Evolutionary conservation across 30 jellyfish, hydroid and myxozoan species (phyloP).

Genomic region (Turritopsis rubra): DNA sequence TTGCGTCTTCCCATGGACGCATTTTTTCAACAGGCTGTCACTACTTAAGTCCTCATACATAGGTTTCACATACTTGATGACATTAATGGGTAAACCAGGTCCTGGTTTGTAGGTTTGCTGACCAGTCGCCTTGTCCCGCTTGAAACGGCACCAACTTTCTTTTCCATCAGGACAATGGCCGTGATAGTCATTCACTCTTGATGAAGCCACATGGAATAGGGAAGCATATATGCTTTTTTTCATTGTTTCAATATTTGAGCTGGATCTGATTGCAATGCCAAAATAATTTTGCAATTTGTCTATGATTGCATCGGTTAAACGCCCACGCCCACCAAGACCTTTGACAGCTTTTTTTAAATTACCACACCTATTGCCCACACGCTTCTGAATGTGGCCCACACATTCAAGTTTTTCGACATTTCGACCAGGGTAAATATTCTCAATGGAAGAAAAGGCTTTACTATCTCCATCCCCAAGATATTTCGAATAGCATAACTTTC

Average conservation of each 20-base stretch:
- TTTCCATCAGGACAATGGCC: conserved; percentile 21
- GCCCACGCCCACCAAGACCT: conserved; percentile 21
- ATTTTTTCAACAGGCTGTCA: not conserved
- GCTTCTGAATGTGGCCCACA: conserved; percentile 29
- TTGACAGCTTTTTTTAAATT: conserved; percentile 28
- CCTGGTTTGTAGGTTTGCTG: not conserved
- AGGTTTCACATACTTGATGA: not conserved
- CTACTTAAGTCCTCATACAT: not conserved
- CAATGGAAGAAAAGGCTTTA: conserved; percentile 17
- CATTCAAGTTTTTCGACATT: conserved; percentile 24
- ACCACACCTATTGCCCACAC: conserved; percentile 31
- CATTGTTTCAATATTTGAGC: conserved; percentile 18
- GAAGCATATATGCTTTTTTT: conserved; percentile 33
- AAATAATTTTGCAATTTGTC: conserved; percentile 27
- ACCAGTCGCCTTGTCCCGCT: not conserved
- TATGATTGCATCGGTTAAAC: conserved; percentile 15
- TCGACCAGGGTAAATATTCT: not conserved
- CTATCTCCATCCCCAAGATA: conserved; percentile 29
- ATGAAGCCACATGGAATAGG: conserved; percentile 28
- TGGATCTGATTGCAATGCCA: not conserved
- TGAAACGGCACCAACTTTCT: conserved; percentile 16
- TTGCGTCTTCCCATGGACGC: not conserved
- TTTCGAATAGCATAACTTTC: no score
- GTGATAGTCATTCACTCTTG: conserved; percentile 16
- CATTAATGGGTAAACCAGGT: not conserved